Evolutionary conservation across 2,888 invertebrate genomes (phyloP).

Genomic region (Temnothorax ravouxi): DNA sequence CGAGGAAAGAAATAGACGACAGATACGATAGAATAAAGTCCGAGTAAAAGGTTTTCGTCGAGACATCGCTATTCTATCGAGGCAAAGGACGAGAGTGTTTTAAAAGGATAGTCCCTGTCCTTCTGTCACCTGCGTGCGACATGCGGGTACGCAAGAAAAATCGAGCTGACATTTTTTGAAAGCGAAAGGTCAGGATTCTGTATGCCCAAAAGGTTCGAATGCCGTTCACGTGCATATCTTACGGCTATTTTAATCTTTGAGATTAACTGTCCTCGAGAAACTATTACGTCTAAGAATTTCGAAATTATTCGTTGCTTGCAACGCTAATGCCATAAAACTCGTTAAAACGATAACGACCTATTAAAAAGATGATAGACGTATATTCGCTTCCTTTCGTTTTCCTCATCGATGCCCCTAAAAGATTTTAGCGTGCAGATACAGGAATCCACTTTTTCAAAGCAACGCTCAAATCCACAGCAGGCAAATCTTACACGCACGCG

Average conservation of each 20-base stretch:
- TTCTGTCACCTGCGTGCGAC: conserved; percentile 23
- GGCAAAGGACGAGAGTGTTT: conserved; percentile 15
- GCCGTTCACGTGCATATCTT: neutral
- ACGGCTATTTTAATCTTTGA: neutral
- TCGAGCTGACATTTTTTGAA: neutral
- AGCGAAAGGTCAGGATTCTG: neutral
- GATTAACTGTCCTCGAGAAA: neutral
- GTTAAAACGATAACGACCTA: conserved; percentile 3
- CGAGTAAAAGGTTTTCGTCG: conserved; percentile 28
- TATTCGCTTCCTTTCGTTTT: neutral
- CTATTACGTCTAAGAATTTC: neutral
- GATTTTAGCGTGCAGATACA: conserved; percentile 15
- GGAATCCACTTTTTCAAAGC: conserved; percentile 17
- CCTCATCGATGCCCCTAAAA: neutral
- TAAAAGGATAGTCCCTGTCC: neutral
- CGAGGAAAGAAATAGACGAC: neutral
- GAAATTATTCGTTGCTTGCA: neutral
- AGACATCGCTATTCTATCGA: conserved; percentile 14
- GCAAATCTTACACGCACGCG: conserved; percentile 76
- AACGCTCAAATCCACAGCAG: conserved; percentile 36
- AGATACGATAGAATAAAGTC: conserved; percentile 1
- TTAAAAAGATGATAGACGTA: neutral
- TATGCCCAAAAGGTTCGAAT: neutral
- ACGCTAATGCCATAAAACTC: neutral
- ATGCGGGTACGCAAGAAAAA: neutral